Conservation (phyloP, 1,140 invertebrate species). For the Pemphigus obesinymphae region DNA sequence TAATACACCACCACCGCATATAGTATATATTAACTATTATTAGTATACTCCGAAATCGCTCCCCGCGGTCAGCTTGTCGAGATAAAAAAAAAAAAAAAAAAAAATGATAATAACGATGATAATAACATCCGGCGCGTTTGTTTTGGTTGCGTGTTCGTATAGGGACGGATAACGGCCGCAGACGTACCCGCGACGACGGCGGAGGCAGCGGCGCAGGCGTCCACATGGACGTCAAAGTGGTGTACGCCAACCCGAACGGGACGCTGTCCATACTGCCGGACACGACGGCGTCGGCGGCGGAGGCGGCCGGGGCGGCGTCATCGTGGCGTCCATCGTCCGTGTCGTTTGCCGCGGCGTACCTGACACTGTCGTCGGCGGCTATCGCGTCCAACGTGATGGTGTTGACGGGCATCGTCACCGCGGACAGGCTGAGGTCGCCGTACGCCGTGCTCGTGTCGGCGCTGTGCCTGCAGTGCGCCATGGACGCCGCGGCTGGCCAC, state of each 20-base stretch:
- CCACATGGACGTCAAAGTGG: slow-evolving; percentile 16
- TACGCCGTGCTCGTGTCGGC: slow-evolving; percentile 23
- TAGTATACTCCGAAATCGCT: too few species aligned
- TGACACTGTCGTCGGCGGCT: slow-evolving; percentile 23
- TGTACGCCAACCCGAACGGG: slow-evolving; percentile 1
- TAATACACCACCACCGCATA: too few species aligned
- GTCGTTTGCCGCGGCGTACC: not conserved
- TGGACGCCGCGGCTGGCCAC: slow-evolving; percentile 13
- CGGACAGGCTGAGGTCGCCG: slow-evolving; percentile 19
- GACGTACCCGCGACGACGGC: not conserved
- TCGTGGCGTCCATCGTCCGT: not conserved
- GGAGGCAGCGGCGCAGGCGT: not conserved
- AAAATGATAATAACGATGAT: too few species aligned
- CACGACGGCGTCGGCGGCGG: not conserved
- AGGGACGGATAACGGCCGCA: not conserved
- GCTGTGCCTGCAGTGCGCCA: slow-evolving; percentile 26
- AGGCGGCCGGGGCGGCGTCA: not conserved
- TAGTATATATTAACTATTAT: too few species aligned
- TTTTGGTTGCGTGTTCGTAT: too few species aligned
- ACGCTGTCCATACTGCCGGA: slow-evolving; percentile 15
- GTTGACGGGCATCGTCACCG: not conserved
- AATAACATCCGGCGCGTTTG: too few species aligned
- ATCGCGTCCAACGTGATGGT: slow-evolving; percentile 23
- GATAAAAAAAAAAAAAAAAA: too few species aligned
- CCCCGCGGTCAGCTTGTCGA: too few species aligned